These are phyloP conservation scores for Coreoperca whiteheadi DNA, from an alignment of 2,113 vertebrate genomes.

Conservation along the genomic window DNA sequence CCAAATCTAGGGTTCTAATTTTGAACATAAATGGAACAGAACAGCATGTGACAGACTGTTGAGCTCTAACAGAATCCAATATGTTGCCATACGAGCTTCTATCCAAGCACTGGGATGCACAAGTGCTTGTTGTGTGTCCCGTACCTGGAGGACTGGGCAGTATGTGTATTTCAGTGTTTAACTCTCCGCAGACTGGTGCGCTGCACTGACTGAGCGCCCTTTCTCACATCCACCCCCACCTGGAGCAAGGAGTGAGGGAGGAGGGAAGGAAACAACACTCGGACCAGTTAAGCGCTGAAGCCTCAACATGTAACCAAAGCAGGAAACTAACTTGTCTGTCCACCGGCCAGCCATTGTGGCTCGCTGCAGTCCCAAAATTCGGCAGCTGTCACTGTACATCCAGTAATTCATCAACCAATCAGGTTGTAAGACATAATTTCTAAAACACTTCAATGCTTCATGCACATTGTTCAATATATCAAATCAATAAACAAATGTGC, in stretches of 20 bases:
- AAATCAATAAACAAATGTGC: neutral
- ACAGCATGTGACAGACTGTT: slow-evolving; percentile 16
- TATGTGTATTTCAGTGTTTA: slow-evolving; percentile 90
- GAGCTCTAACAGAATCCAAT: slow-evolving; percentile 31
- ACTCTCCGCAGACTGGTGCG: slow-evolving; percentile 93
- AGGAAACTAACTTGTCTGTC: slow-evolving; percentile 56
- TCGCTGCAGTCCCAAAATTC: neutral
- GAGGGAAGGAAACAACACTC: slow-evolving; percentile 72
- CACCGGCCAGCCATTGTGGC: slow-evolving; percentile 7
- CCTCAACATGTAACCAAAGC: slow-evolving; percentile 39
- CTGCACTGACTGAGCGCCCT: slow-evolving; percentile 94
- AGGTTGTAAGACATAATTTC: neutral
- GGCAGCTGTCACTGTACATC: neutral
- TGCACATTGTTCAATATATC: neutral
- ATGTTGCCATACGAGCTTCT: slow-evolving; percentile 28
- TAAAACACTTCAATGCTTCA: neutral
- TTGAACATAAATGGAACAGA: slow-evolving; percentile 33
- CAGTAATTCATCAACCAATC: slow-evolving; percentile 1
- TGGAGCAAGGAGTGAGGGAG: slow-evolving; percentile 80
- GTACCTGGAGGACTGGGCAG: slow-evolving; percentile 81
- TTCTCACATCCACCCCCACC: slow-evolving; percentile 91
- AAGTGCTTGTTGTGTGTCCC: slow-evolving; percentile 70
- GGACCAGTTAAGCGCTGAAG: slow-evolving; percentile 62
- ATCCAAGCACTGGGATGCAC: slow-evolving; percentile 73
- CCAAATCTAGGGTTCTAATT: slow-evolving; percentile 17